Conservation (phyloP, 2,113 vertebrate species). For the Carassius carassius region DNA sequence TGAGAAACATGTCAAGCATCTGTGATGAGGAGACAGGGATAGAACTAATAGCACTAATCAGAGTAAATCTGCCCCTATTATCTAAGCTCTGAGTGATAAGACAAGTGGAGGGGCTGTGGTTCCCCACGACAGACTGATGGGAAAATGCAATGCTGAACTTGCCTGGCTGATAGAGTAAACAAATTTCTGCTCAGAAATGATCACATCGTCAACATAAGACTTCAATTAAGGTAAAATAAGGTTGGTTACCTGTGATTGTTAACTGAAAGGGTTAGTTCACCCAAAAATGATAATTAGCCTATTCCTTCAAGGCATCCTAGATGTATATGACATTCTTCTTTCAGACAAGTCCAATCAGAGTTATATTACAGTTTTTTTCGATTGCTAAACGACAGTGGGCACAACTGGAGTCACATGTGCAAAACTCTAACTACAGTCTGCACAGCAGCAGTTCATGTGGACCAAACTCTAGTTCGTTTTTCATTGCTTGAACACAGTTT, state of each 20-base stretch:
- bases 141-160: conserved; percentile 25
- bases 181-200: conserved; percentile 3
- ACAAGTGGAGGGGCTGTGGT: conserved; percentile 37
- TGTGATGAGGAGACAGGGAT: conserved; percentile 68
- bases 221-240: neutral
- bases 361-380: no score
- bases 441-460: no score
- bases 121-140: conserved; percentile 31
- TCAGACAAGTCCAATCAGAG: no score
- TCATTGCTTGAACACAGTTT: no score
- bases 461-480: no score
- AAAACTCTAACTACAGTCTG: no score
- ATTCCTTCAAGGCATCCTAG: no score
- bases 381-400: no score
- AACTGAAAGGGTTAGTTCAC: neutral
- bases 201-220: neutral
- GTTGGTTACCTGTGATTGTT: neutral
- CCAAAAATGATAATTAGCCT: no score
- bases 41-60: conserved; percentile 73
- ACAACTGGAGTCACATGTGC: no score
- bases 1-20: conserved; percentile 68
- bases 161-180: conserved; percentile 47
- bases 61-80: conserved; percentile 74
- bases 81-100: conserved; percentile 67
- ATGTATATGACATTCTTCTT: no score